These are phyloP conservation scores for Drosophila meridionalis DNA, from an alignment of 2,888 invertebrate species.

Conservation along the genomic window DNA sequence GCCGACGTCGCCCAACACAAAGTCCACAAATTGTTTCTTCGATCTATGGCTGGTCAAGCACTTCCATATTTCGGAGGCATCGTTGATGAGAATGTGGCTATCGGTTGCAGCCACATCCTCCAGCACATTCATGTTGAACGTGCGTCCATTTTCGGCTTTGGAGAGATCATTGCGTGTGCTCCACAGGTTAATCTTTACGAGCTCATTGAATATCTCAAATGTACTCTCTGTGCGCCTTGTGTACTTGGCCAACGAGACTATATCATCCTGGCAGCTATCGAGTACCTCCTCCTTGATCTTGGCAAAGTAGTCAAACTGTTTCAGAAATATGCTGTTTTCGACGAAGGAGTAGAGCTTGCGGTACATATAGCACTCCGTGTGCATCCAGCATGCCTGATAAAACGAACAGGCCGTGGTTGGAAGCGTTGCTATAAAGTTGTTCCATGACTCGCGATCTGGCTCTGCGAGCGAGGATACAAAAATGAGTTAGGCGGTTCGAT, in stretches of 20 bases:
- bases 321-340: slow-evolving; percentile 86
- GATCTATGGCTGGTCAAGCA: slow-evolving; percentile 66
- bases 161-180: slow-evolving; percentile 97
- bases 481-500: background rate
- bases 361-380: slow-evolving; percentile 96
- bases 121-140: slow-evolving; percentile 86
- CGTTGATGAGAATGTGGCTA: slow-evolving; percentile 87
- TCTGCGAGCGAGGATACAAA: slow-evolving; percentile 52
- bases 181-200: slow-evolving; percentile 90
- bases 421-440: slow-evolving; percentile 86
- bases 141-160: slow-evolving; percentile 85
- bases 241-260: slow-evolving; percentile 56
- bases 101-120: slow-evolving; percentile 86
- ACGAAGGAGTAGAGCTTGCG: slow-evolving; percentile 89
- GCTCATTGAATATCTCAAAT: slow-evolving; percentile 42
- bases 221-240: slow-evolving; percentile 46
- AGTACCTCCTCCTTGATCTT: slow-evolving; percentile 90
- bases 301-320: slow-evolving; percentile 91
- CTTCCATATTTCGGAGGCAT: slow-evolving; percentile 87
- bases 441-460: slow-evolving; percentile 78
- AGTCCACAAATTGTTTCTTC: slow-evolving; percentile 87
- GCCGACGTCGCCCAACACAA: slow-evolving; percentile 96
- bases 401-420: slow-evolving; percentile 85
- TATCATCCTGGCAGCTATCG: slow-evolving; percentile 59
- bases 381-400: slow-evolving; percentile 94